Conservation (phyloP, 1,140 invertebrate genomes). For the Drosophila littoralis region DNA sequence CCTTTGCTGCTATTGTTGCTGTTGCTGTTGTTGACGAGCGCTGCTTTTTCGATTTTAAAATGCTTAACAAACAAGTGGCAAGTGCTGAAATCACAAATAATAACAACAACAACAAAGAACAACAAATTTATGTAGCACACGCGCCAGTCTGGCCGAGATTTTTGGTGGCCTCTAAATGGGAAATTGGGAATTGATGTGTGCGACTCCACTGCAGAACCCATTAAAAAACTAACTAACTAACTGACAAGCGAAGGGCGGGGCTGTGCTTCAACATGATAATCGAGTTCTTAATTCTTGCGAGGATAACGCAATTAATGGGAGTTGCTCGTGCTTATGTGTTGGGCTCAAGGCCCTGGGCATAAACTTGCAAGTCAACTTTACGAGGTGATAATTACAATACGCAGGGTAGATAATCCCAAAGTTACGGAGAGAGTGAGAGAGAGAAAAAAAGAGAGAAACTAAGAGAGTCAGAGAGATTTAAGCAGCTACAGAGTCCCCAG, state of each 20-base stretch:
- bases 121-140: constrained; percentile 71
- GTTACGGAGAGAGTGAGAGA: background rate
- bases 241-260: background rate
- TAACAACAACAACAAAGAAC: constrained; percentile 39
- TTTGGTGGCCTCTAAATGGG: constrained; percentile 28
- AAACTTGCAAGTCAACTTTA: constrained; percentile 13
- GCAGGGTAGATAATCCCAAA: background rate
- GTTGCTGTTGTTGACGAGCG: constrained; percentile 43
- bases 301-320: constrained; percentile 5
- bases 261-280: background rate
- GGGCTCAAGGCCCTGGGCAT: background rate
- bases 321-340: constrained; percentile 6
- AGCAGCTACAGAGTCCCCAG: background rate
- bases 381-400: constrained; percentile 12
- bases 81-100: constrained; percentile 53
- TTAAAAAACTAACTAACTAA: constrained; percentile 24
- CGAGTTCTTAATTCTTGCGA: background rate
- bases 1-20: constrained; percentile 42
- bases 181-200: constrained; percentile 3
- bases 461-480: background rate
- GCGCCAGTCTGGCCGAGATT: constrained; percentile 65
- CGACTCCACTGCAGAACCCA: background rate
- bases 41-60: constrained; percentile 63
- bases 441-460: no score
- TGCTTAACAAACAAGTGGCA: constrained; percentile 68